Conservation (phyloP, 2,113 vertebrate species). For the Oncorhynchus gorbuscha region DNA sequence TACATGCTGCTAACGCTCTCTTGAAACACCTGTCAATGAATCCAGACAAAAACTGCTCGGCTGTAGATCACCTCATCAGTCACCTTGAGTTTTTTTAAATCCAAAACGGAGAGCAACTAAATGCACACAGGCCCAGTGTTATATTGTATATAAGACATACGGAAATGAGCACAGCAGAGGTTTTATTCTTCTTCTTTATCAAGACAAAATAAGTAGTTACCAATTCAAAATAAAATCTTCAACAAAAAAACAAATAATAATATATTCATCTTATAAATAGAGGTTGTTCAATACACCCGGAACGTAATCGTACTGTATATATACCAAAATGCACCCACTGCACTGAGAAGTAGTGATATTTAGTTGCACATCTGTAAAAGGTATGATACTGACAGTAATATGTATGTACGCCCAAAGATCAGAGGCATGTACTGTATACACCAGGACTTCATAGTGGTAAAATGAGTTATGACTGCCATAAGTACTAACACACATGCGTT, state of each 20-base stretch:
- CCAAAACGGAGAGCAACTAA: conserved; percentile 62
- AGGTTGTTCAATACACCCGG: conserved; percentile 41
- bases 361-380: conserved; percentile 54
- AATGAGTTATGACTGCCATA: conserved; percentile 48
- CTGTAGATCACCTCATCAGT: too few relatives aligned
- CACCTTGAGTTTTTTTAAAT: conserved; percentile 58
- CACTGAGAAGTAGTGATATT: conserved; percentile 52
- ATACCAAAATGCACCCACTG: conserved; percentile 50
- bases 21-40: neutral
- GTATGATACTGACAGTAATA: conserved; percentile 40
- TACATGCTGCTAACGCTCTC: too few relatives aligned
- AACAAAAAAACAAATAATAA: conserved; percentile 34
- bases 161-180: conserved; percentile 30
- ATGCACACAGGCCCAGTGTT: conserved; percentile 46
- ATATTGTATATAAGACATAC: conserved; percentile 34
- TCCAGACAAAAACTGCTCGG: conserved; percentile 26
- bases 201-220: conserved; percentile 26
- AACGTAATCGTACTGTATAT: conserved; percentile 34
- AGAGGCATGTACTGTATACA: conserved; percentile 36
- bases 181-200: conserved; percentile 1
- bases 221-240: conserved; percentile 50
- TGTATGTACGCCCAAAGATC: conserved; percentile 42
- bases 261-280: conserved; percentile 58
- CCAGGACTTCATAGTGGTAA: conserved; percentile 42
- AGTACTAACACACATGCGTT: conserved; percentile 73